A percentile compares a stretch with the other conserved stretches of the same genome.
phyloP scores from a whole-genome alignment of 2,113 vertebrate genomes.

The Columba livia region DNA sequence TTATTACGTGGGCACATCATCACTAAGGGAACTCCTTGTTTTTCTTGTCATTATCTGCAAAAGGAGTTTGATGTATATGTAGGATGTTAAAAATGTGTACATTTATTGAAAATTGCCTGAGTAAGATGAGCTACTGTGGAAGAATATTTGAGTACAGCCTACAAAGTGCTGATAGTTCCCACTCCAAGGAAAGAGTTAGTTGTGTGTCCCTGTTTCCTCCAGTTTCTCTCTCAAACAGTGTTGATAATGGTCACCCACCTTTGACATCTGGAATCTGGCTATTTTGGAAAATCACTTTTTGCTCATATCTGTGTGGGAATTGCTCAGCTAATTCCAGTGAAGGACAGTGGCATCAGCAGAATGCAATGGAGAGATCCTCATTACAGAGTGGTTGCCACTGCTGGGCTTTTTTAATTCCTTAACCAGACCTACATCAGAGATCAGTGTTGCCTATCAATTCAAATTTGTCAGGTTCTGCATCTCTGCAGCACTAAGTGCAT shows the following conservation, averaged over 20 bases:
- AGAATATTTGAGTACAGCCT: neutral
- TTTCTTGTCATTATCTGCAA: slow-evolving; percentile 39
- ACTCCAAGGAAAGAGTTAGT: neutral
- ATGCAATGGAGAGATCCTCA: neutral
- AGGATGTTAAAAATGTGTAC: neutral
- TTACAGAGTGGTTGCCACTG: neutral
- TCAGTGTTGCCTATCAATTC: neutral
- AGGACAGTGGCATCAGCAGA: neutral
- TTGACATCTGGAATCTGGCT: neutral
- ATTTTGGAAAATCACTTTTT: neutral
- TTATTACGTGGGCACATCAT: slow-evolving; percentile 16
- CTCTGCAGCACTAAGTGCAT: neutral
- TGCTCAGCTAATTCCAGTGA: neutral
- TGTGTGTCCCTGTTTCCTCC: neutral
- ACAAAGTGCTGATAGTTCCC: neutral
- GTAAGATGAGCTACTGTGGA: neutral
- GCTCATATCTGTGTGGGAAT: neutral
- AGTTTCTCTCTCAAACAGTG: neutral
- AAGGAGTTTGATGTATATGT: neutral
- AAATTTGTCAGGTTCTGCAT: neutral
- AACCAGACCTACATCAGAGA: neutral
- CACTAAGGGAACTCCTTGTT: slow-evolving; percentile 49
- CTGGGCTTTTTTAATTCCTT: neutral
- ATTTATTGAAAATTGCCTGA: slow-evolving; percentile 36
- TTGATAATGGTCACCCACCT: neutral